A percentile compares a stretch with the other conserved stretches of the same genome.
Evolutionary conservation across 2,888 invertebrate species (phyloP).

Genomic region (Platycheirus rosarum): DNA sequence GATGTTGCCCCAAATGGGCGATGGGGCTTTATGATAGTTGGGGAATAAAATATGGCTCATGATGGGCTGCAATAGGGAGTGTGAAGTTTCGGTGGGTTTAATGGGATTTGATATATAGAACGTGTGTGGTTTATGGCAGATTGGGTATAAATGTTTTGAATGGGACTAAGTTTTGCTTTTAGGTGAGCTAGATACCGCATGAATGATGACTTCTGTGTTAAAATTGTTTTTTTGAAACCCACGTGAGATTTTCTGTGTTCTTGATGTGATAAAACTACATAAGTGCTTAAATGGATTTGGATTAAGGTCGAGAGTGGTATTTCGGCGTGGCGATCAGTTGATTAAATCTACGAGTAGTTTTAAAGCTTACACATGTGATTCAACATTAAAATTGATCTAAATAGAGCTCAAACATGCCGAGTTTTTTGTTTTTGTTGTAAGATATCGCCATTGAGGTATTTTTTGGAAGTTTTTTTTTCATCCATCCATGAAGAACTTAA

Average conservation of each 20-base stretch:
- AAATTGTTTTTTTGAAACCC: neutral
- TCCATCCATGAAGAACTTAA: too few relatives aligned
- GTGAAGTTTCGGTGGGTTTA: conserved; percentile 20
- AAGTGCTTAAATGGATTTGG: too few relatives aligned
- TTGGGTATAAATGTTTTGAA: conserved; percentile 20
- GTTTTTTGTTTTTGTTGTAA: too few relatives aligned
- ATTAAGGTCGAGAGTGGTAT: neutral
- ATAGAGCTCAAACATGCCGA: too few relatives aligned
- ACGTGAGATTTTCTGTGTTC: neutral
- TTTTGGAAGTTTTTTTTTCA: too few relatives aligned
- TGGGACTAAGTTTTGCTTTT: conserved; percentile 4
- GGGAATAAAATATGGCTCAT: neutral
- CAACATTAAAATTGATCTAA: too few relatives aligned
- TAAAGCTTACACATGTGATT: too few relatives aligned
- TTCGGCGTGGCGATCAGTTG: too few relatives aligned
- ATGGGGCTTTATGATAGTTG: conserved; percentile 48
- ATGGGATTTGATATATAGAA: neutral
- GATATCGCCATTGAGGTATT: too few relatives aligned
- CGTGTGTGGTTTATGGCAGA: conserved; percentile 36
- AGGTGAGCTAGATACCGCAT: conserved; percentile 1
- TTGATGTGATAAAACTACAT: neutral
- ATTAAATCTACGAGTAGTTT: too few relatives aligned
- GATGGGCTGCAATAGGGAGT: conserved; percentile 3
- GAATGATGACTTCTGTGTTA: neutral
- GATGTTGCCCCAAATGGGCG: conserved; percentile 46